Base-by-base conservation (phyloP, 2,888 invertebrate genomes). In the Apamea monoglypha region DNA sequence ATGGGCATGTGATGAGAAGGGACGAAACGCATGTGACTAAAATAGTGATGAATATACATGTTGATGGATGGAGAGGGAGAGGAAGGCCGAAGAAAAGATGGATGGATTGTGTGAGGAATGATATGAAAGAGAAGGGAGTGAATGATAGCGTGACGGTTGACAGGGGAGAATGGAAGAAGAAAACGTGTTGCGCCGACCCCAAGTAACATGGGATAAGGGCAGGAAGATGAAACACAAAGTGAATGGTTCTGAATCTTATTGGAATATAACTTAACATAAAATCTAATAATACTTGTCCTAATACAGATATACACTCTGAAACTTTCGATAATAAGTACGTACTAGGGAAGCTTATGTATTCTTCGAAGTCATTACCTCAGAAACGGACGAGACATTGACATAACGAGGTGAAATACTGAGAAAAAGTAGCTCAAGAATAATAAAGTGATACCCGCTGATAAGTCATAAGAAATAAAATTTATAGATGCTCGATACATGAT, bases 401-500 rank as follows among this genome's bases (percentile, higher is more conserved):
- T 68, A 76, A 76, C 67, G 53, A 68, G 18, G 18, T 68, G 32
- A 68, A 59, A 53, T 56, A 82, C 53, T 76, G 0, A 80, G 32
- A 74, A 83, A 73, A 71, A 76, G 36, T 71, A 56, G 18, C 73
- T 59, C 47, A 50, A 67, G 47, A 78, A 78, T 83, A 83, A 83
- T 77, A 53, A 77, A 69, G 18, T 66, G 14, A 72, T 78, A 72
- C 36, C n/a, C 59, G 50, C 29, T 74, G 69, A 87, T 80, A 74
- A 59, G 36, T 68, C 67, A 71, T 47, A 67, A 78, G 53, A 84
- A 82, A 81, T 59, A 53, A 47, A 78, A 74, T 71, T 59, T 76
- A 80, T 81, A 72, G 77, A 80, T 70, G 68, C 61, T 73, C 59
- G 68, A 76, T 81, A 80, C 70, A 86, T 85, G 80, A 84, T 82